A percentile compares a stretch with the other conserved stretches of the same genome.
These are phyloP conservation scores for Bellardia pandia DNA, from an alignment of 2,888 invertebrate species.

Conservation along the genomic window DNA sequence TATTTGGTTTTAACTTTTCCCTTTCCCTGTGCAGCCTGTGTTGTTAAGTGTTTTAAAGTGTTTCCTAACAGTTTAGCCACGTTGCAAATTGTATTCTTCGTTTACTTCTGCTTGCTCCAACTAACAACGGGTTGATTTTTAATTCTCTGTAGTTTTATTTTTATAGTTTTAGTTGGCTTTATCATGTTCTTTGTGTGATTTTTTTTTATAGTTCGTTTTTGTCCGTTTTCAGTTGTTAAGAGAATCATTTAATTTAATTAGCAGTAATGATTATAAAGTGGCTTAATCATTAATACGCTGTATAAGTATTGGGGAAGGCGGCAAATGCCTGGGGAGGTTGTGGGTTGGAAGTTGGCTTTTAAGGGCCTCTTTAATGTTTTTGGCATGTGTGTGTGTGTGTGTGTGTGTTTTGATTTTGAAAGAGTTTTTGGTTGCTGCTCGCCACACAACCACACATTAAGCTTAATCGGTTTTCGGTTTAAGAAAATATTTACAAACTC, in stretches of 20 bases:
- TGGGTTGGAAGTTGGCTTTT: constrained; percentile 5
- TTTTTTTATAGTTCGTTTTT: constrained; percentile 8
- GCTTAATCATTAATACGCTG: constrained; percentile 58
- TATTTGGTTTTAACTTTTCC: constrained; percentile 48
- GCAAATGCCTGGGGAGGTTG: not conserved
- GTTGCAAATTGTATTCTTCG: constrained; percentile 48
- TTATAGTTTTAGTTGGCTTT: constrained; percentile 11
- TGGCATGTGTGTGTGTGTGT: not conserved
- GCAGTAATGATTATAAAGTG: constrained; percentile 69
- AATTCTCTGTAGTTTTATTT: constrained; percentile 53
- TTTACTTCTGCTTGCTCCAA: not conserved
- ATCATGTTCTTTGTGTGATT: not conserved
- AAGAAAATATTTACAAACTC: constrained; percentile 25
- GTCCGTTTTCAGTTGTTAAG: constrained; percentile 37
- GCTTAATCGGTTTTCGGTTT: constrained; percentile 10
- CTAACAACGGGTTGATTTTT: constrained; percentile 43
- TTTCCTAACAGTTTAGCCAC: constrained; percentile 50
- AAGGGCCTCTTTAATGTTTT: not conserved
- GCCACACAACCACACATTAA: constrained; percentile 19
- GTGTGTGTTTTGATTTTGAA: constrained; percentile 2
- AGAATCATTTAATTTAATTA: constrained; percentile 70
- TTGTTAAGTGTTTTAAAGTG: constrained; percentile 52
- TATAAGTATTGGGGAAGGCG: not conserved
- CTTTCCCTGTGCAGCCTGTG: not conserved
- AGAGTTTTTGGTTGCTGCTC: not conserved